Base-by-base conservation (phyloP, 2,888 invertebrate genomes). In the Chloromyia formosa region DNA sequence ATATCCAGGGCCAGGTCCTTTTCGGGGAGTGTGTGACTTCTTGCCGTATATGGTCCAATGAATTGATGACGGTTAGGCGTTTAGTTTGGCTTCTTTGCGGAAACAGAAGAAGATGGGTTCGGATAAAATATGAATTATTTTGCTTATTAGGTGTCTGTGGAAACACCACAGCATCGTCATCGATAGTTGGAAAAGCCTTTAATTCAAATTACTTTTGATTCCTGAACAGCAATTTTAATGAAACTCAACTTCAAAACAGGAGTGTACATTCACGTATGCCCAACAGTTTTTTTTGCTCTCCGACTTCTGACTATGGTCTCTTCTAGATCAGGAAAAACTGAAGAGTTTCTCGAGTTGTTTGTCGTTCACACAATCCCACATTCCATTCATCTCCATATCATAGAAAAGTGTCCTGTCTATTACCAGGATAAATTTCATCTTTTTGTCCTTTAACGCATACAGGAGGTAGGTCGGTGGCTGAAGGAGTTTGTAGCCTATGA, bases 401-500 rank as follows among this genome's bases (percentile, higher is more conserved):
- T 18, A 40, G 18, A 58, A 58, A 40, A 71, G 20, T 71, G 71
- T 71, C 58, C 58, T 71, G 22, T 58, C 53, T 23, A 49, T 22
- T 42, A 66, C 40, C 40, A 35, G 69, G 42, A 71, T 71, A 49
- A 22, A 23, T 68, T 58, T 71, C 71, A 23, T 71, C 35, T 71
- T 71, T 40, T 71, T 35, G 27, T 42, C 71, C 14, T 56, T 35
- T 35, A 35, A 7, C 5, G 40, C 10, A 18, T 27, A 27, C 42
- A n/a, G 53, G 56, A 35, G 3, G 35, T 12, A 14, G 27, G 1
- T 7, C 62, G 66, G 16, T 45, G 16, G 45, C 35, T 66, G 49
- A 66, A 66, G 66, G 66, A 66, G 66, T 66, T 66, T 49, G 49
- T 66, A 45, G 27, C 9, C 49, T 66, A 66, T 66, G 66, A 66